Conservation (phyloP, 2,797 vertebrate species). For the Muscicapa striata region DNA sequence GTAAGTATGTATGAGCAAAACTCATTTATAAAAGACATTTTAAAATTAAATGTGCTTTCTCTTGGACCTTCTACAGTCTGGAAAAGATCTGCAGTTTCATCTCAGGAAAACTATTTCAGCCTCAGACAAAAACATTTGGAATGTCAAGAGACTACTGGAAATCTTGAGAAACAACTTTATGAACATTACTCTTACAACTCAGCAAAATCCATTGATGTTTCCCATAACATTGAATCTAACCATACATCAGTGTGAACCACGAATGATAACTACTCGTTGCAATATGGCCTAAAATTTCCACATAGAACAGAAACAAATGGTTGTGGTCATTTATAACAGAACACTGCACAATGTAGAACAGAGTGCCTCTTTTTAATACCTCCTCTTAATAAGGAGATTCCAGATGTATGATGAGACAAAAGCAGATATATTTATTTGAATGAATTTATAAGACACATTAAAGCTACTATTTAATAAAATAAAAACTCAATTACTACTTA, state of each 20-base stretch:
- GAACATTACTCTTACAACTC: background rate
- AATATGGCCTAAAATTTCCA: background rate
- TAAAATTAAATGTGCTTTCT: background rate
- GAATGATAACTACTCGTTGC: background rate
- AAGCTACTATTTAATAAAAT: constrained; percentile 6
- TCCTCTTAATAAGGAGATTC: background rate
- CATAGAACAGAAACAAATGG: background rate
- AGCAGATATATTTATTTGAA: constrained; percentile 22
- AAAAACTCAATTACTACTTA: background rate
- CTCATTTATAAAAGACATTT: background rate
- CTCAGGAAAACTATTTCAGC: background rate
- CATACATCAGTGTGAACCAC: background rate
- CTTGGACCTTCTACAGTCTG: background rate
- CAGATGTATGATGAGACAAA: background rate
- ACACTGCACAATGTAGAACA: background rate
- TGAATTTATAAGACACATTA: background rate
- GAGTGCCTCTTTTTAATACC: background rate
- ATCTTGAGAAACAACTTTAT: background rate
- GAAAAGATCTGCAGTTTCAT: background rate
- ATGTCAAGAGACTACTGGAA: constrained; percentile 22
- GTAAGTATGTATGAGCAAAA: background rate
- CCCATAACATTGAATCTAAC: background rate
- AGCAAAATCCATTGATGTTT: background rate
- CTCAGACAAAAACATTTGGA: constrained; percentile 39
- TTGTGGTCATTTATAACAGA: background rate